These are phyloP conservation scores for Tokudaia tokunoshimensis DNA, from an alignment of 2,797 vertebrate genomes.

Conservation along the genomic window DNA sequence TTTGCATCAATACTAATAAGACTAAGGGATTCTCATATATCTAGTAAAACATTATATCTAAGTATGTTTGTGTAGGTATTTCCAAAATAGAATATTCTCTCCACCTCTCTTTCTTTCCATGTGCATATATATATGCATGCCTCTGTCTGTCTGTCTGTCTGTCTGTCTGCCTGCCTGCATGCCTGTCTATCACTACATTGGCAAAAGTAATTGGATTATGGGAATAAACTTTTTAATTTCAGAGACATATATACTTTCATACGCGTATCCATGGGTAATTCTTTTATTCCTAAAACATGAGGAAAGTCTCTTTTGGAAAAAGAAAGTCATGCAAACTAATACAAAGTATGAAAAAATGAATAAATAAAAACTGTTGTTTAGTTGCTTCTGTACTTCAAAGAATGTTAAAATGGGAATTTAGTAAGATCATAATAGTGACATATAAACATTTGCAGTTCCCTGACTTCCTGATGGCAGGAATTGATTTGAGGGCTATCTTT, in stretches of 20 bases:
- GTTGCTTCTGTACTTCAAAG: background rate
- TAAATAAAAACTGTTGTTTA: background rate
- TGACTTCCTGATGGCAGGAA: slow-evolving; percentile 34
- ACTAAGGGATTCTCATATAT: background rate
- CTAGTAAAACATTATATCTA: background rate
- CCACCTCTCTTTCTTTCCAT: background rate
- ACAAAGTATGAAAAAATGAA: background rate
- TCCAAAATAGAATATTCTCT: background rate
- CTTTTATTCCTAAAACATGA: slow-evolving; percentile 29
- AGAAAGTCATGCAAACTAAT: background rate
- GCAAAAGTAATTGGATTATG: background rate
- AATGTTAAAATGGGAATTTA: slow-evolving; percentile 44
- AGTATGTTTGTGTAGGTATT: background rate
- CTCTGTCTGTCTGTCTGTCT: background rate
- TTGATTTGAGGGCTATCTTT: slow-evolving; percentile 38
- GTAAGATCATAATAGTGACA: background rate
- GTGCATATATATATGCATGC: background rate
- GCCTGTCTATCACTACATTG: background rate
- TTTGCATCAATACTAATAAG: background rate
- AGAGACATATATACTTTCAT: background rate
- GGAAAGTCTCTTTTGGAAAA: background rate
- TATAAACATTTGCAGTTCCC: background rate
- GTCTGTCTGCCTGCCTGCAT: background rate
- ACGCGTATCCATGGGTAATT: background rate
- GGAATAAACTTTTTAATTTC: background rate